These are phyloP conservation scores for Muntiacus muntjak DNA, from an alignment of 2,113 vertebrate genomes.

Conservation along the genomic window DNA sequence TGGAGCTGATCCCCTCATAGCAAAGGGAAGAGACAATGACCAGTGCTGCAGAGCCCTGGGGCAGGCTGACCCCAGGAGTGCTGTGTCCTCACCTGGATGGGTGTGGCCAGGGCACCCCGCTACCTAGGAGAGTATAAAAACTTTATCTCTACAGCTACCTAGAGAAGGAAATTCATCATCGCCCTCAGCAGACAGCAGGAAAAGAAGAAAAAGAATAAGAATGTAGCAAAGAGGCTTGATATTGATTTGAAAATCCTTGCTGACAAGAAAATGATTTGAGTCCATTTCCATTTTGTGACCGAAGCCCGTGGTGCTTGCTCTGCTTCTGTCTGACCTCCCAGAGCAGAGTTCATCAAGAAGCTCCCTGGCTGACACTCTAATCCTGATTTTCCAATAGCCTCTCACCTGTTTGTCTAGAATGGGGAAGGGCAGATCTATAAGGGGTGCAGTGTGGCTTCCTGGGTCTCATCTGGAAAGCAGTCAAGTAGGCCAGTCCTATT, in stretches of 20 bases:
- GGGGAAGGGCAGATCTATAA: neutral
- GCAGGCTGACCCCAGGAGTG: fast-evolving
- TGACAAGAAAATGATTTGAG: conserved; percentile 56
- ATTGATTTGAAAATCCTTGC: conserved; percentile 62
- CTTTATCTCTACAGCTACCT: neutral
- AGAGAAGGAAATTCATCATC: conserved; percentile 17
- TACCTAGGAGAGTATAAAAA: neutral
- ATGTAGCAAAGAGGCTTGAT: conserved; percentile 23
- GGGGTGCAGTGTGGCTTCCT: neutral
- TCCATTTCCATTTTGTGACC: conserved; percentile 20
- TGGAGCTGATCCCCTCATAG: fast-evolving
- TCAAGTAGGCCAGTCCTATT: neutral
- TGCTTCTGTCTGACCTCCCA: neutral
- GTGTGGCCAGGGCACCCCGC: fast-evolving
- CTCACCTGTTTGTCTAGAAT: neutral
- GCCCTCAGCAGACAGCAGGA: neutral
- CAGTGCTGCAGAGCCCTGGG: fast-evolving
- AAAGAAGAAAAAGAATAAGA: conserved; percentile 31
- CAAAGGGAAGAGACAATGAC: neutral
- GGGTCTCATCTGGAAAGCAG: neutral
- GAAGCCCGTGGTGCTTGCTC: neutral
- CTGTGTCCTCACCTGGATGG: neutral
- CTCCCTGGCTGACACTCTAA: neutral
- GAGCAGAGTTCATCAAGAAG: neutral
- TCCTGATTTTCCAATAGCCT: conserved; percentile 1